Evolutionary conservation across 2,113 vertebrate genomes (phyloP).

Genomic region (Tupaia tana): DNA sequence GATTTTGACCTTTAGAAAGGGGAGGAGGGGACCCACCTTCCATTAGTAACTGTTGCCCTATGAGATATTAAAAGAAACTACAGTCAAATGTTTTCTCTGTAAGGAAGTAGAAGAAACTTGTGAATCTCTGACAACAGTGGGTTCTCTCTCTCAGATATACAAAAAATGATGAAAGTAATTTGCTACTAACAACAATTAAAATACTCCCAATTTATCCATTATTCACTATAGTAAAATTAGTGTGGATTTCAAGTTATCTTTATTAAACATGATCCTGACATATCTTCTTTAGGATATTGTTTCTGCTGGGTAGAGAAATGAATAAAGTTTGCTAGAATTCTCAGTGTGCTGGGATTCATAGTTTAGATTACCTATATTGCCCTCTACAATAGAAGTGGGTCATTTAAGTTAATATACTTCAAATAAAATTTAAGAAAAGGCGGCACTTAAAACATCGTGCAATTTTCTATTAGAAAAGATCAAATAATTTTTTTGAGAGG

Average conservation of each 20-base stretch:
- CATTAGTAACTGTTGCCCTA: not conserved
- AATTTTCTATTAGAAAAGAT: not conserved
- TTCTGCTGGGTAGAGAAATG: slow-evolving; percentile 7
- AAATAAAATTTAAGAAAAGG: slow-evolving; percentile 48
- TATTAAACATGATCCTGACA: not conserved
- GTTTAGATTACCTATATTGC: not conserved
- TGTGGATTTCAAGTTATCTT: not conserved
- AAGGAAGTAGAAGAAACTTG: not conserved
- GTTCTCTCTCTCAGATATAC: not conserved
- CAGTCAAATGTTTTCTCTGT: not conserved
- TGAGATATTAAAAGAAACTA: slow-evolving; percentile 8
- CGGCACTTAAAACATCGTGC: not conserved
- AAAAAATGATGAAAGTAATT: not conserved
- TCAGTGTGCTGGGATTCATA: not conserved
- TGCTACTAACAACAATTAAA: not conserved
- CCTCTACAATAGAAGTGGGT: not conserved
- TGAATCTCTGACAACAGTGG: not conserved
- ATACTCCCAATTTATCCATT: not conserved
- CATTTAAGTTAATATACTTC: not conserved
- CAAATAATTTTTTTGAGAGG: too few relatives aligned
- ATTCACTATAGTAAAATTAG: slow-evolving; percentile 27
- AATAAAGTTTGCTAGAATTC: not conserved
- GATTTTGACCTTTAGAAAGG: not conserved
- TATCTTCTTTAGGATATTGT: not conserved
- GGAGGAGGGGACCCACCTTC: not conserved